phyloP scores from a whole-genome alignment of 2,888 invertebrate genomes.

The Lampropteryx suffumata region DNA sequence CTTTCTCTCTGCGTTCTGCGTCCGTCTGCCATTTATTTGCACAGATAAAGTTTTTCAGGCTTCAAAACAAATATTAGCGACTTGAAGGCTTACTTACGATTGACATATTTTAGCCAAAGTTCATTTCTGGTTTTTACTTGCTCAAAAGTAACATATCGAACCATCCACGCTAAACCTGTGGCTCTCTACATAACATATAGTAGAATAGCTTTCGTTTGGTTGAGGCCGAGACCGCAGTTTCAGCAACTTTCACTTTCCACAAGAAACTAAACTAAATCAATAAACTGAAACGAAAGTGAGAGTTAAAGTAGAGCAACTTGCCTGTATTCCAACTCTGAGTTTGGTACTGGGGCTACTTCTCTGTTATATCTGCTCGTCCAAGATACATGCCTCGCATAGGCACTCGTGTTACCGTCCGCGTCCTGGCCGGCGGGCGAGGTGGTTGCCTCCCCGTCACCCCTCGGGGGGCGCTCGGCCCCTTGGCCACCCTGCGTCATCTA shows the following conservation, averaged over 20 bases:
- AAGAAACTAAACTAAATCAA: conserved; percentile 2
- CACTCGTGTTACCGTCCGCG: conserved; percentile 82
- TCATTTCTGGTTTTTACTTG: too few species aligned
- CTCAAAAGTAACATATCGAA: too few species aligned
- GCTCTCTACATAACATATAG: too few species aligned
- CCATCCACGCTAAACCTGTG: too few species aligned
- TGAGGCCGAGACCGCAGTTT: too few species aligned
- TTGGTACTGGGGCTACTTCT: conserved; percentile 81
- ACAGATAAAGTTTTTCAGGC: too few species aligned
- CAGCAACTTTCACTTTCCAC: conserved; percentile 1
- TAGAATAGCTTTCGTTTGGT: too few species aligned
- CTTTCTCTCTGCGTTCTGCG: too few species aligned
- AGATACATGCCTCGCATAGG: conserved; percentile 83
- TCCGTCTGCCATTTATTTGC: too few species aligned
- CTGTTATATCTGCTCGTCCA: conserved; percentile 83
- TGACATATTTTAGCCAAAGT: too few species aligned
- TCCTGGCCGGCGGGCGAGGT: conserved; percentile 58
- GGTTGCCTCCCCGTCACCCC: conserved; percentile 35
- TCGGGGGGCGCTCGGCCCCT: conserved; percentile 47
- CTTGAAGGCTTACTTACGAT: too few species aligned
- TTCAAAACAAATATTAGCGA: too few species aligned
- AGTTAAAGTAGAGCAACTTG: conserved; percentile 57
- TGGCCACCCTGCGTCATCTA: conserved; percentile 74
- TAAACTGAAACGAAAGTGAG: conserved; percentile 27
- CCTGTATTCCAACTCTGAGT: conserved; percentile 47